Evolutionary conservation across 2,888 invertebrate species (phyloP).

Genomic region (Macropis europaea): DNA sequence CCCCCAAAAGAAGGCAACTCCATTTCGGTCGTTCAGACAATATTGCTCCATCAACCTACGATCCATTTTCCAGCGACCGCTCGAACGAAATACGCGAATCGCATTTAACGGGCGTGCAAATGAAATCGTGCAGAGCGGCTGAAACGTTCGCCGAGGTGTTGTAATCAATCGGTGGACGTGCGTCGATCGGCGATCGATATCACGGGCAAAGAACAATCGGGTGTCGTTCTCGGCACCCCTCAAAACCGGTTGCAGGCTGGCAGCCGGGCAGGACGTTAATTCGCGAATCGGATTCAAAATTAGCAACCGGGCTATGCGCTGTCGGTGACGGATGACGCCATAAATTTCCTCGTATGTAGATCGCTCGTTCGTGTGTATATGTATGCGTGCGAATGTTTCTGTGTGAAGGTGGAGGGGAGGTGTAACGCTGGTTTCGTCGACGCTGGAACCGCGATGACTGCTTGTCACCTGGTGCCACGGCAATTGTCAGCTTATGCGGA

Average conservation of each 20-base stretch:
- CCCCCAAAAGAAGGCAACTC: too few species aligned
- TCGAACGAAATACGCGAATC: too few species aligned
- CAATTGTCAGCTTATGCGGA: slow-evolving; percentile 62
- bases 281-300: slow-evolving; percentile 62
- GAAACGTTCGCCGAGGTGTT: background rate
- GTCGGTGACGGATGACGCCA: slow-evolving; percentile 64
- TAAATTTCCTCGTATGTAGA: slow-evolving; percentile 58
- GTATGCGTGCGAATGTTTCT: background rate
- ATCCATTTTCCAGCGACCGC: too few species aligned
- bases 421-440: slow-evolving; percentile 46
- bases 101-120: background rate
- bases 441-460: slow-evolving; percentile 53
- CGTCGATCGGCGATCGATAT: background rate
- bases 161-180: background rate
- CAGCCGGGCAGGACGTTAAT: slow-evolving; percentile 47
- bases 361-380: slow-evolving; percentile 36
- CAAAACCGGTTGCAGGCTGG: background rate
- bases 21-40: too few species aligned
- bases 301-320: slow-evolving; percentile 42
- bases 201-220: slow-evolving; percentile 1
- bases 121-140: background rate
- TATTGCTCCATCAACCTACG: too few species aligned
- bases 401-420: background rate
- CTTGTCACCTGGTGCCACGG: slow-evolving; percentile 60
- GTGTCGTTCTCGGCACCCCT: background rate